Percentiles rank a stretch among this genome's conserved stretches.
Conservation (phyloP, 2,113 vertebrate genomes). For the Pogonocichla stellata region DNA sequence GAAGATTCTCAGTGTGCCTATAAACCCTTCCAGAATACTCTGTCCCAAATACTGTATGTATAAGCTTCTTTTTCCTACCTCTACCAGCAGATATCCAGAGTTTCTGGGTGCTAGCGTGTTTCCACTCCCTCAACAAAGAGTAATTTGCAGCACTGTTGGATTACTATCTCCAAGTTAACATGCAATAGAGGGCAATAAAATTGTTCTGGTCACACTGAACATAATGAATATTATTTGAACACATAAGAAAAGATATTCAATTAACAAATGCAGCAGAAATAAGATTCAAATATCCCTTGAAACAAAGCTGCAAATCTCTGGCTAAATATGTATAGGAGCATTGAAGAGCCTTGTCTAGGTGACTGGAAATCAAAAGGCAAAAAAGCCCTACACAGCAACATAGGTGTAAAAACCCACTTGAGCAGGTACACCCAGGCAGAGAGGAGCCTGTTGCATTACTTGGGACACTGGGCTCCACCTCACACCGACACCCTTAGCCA, state of each 20-base stretch:
- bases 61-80: neutral
- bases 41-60: neutral
- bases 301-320: neutral
- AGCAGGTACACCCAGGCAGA: neutral
- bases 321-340: neutral
- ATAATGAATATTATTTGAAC: neutral
- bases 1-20: neutral
- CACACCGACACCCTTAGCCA: fast-evolving
- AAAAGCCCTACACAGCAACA: neutral
- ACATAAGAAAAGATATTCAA: neutral
- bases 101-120: neutral
- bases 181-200: neutral
- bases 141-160: neutral
- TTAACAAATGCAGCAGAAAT: neutral
- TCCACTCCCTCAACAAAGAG: neutral
- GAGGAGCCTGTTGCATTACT: fast-evolving
- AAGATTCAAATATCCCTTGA: neutral
- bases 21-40: neutral
- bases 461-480: neutral
- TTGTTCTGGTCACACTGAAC: neutral
- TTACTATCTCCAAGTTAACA: neutral
- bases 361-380: neutral
- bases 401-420: neutral
- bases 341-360: neutral
- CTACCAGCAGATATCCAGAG: neutral